These are phyloP conservation scores for Microctenopoma stevenorrisi DNA, from an alignment of 2,797 vertebrate species.

Conservation along the genomic window DNA sequence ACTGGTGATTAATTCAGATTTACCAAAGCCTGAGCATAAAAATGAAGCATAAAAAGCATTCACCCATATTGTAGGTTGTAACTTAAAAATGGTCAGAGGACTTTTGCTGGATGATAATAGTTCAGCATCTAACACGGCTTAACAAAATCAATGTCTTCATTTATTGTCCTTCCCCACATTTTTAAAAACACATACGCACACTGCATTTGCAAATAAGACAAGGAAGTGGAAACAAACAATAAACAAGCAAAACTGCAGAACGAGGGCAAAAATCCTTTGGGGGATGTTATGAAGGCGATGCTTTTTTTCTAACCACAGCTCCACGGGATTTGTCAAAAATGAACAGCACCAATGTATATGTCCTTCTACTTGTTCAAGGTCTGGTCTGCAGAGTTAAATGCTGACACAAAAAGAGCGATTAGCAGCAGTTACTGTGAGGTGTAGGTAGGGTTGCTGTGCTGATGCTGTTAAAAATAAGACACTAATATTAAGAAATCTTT, in stretches of 20 bases:
- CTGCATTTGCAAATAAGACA: constrained; percentile 16
- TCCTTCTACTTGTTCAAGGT: constrained; percentile 22
- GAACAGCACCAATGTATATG: constrained; percentile 6
- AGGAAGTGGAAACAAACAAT: constrained; percentile 12
- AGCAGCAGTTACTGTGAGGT: neutral
- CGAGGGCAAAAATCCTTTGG: neutral
- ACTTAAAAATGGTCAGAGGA: neutral
- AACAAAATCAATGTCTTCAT: constrained; percentile 7
- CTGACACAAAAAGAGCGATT: constrained; percentile 42
- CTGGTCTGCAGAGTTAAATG: constrained; percentile 35
- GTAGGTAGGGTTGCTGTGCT: constrained; percentile 3
- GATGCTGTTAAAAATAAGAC: neutral
- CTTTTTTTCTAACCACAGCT: constrained; percentile 27
- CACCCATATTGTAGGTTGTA: neutral
- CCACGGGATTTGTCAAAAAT: constrained; percentile 24
- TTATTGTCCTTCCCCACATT: neutral
- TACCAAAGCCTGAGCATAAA: neutral
- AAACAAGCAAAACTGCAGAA: constrained; percentile 8
- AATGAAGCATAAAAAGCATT: neutral
- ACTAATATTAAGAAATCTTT: neutral
- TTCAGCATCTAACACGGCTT: neutral
- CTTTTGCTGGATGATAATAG: neutral
- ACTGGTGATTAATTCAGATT: neutral
- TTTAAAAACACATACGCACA: neutral
- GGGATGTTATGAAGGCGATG: constrained; percentile 16